Base-by-base conservation (phyloP, 2,797 vertebrate genomes). In the Cynopterus sphinx region DNA sequence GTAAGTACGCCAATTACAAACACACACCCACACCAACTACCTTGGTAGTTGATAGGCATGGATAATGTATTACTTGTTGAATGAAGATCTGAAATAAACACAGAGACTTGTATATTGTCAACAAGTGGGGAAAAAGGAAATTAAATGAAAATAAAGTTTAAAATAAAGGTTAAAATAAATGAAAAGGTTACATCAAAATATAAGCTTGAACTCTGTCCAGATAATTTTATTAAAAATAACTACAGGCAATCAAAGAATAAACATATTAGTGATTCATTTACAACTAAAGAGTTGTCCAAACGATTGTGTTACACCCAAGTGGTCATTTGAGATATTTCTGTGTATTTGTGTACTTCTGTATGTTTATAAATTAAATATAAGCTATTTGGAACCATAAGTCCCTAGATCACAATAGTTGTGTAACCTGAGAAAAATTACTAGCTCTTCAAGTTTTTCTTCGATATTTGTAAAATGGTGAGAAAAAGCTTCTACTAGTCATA, bases 81-180 rank as follows among this genome's bases (percentile, higher is more conserved):
- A 51, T 39, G 6, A 79, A 79, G 41, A 65, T 82, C 59, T 51
- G 39, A 55, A 84, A 85, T 90, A 73, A 79, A 67, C 19, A 41
- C 75, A 68, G 16, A 88, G 10, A 87, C 57, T 33, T 88, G 0
- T 70, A 84, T 70, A 70, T 51, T 70, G 24, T 41, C 53, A 88
- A 83, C 0, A 43, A 31, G 41, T 68, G 5, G 31, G 15, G 4
- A 16, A 10, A 26, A 70, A 57, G 9, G 31, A 41, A 33, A 1
- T 85, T 95, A 26, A 71, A 93, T 41, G 10, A 90, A 89, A 90
- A 81, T 67, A 79, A 79, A 51, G 6, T n/a, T n/a, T n/a, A n/a
- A n/a, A n/a, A n/a, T n/a, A n/a, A n/a, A n/a, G n/a, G n/a, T n/a
- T n/a, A n/a, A n/a, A n/a, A n/a, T n/a, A n/a, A n/a, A n/a, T 74